A percentile compares a stretch with the other conserved stretches of the same genome.
Conservation (phyloP, 2,888 invertebrate species). For the Mechanitis mazaeus region DNA sequence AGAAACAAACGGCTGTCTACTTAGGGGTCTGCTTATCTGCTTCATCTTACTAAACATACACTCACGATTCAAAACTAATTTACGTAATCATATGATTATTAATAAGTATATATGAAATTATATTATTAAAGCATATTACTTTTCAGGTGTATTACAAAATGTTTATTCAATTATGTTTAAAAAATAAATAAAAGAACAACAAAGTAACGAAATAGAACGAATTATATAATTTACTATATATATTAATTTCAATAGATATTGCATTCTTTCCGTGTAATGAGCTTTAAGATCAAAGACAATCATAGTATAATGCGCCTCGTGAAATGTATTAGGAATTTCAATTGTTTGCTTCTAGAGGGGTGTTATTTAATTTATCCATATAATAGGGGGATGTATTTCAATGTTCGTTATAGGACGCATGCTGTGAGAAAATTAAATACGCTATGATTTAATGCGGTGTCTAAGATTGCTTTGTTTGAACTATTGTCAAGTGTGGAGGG, state of each 20-base stretch:
- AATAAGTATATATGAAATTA: no score
- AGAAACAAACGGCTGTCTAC: not conserved
- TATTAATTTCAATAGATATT: not conserved
- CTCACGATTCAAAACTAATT: no score
- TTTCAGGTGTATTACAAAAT: no score
- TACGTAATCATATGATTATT: no score
- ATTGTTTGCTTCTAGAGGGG: conserved; percentile 5
- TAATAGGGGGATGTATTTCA: conserved; percentile 24
- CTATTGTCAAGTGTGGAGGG: not conserved
- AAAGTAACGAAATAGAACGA: no score
- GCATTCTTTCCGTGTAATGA: not conserved
- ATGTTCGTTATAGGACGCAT: conserved; percentile 26
- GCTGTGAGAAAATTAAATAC: conserved; percentile 29
- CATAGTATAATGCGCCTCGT: not conserved
- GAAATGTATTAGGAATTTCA: conserved; percentile 1
- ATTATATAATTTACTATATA: no score
- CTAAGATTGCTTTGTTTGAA: conserved; percentile 18
- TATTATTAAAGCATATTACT: no score
- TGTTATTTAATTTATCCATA: conserved; percentile 5
- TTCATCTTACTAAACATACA: no score
- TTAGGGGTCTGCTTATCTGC: not conserved
- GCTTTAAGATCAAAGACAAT: conserved; percentile 2
- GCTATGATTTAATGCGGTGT: conserved; percentile 23
- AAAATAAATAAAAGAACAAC: no score
- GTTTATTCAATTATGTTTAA: no score